Evolutionary conservation across 2,797 vertebrate genomes (phyloP), one percentile per base, ranked within the genome.

Genomic region (Cephalopachus bancanus): DNA sequence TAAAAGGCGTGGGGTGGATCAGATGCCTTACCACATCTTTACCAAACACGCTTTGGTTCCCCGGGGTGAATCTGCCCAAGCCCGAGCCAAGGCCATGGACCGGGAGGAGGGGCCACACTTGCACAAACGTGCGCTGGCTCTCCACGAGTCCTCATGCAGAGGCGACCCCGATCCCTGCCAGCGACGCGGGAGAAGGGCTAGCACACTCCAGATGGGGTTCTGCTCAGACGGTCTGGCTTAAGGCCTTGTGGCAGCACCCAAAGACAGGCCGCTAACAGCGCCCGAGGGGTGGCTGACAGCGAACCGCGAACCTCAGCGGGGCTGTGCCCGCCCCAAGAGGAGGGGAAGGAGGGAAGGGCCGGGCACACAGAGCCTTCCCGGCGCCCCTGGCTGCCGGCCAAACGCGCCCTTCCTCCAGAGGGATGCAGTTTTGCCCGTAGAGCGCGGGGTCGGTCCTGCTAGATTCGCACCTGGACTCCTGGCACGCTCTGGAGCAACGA

Each of bases 101-200:
- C 14, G 37, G 49, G 53, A 83, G 78, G 80, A 90, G 57, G 75
- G 65, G 51, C 60, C 30, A 37, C 33, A 60, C 37, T 12, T 60
- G 84, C 96, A 57, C 83, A 75, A 95, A 84, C 37, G 55, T 75
- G 44, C 90, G 95, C 96, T 95, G 95, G 91, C 95, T 97, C 83
- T 93, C 96, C 96, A 91, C 81, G 91, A 93, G 94, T 98, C 96
- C 97, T 81, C 37, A 75, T 24, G 20, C 84, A 83, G 83, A 95
- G 84, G 84, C 49, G 71, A 90, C 79, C 86, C 85, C 76, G 60
- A 59, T 94, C 86, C 78, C 94, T 97, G 97, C 89, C 97, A 97
- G 90, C 51, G 0, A 87, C 8, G 64, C 57, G 64, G 57, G 92
- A 92, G 85, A 89, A 92, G 69, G 95, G 83, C 53, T 83, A 87